A percentile compares a stretch with the other conserved stretches of the same genome.
Evolutionary conservation across 2,888 invertebrate species (phyloP).

Genomic region (Volucella zonaria): DNA sequence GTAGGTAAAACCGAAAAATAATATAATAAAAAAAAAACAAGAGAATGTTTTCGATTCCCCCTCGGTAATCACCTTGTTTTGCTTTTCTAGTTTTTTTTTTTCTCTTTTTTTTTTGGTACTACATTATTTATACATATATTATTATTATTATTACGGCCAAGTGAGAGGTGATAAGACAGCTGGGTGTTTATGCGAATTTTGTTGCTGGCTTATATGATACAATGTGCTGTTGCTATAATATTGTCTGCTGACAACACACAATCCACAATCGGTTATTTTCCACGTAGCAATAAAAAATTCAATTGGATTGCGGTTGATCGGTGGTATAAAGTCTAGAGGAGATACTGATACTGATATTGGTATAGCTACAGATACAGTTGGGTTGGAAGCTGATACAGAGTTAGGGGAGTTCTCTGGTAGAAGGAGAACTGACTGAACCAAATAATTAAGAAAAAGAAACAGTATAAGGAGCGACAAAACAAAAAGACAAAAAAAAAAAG

Average conservation of each 20-base stretch:
- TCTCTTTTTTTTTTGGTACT: conserved; percentile 11
- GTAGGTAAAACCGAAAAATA: neutral
- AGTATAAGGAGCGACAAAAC: conserved; percentile 12
- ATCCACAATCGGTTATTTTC: conserved; percentile 47
- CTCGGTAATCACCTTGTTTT: conserved; percentile 57
- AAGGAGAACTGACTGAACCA: neutral
- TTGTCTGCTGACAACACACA: conserved; percentile 18
- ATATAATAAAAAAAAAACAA: conserved; percentile 9
- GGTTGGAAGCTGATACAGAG: too few relatives aligned
- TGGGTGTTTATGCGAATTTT: conserved; percentile 30
- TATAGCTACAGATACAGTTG: too few relatives aligned
- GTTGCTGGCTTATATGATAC: conserved; percentile 24
- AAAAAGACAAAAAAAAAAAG: conserved; percentile 19
- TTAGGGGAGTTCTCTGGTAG: neutral
- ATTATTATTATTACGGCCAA: conserved; percentile 48
- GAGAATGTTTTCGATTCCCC: conserved; percentile 48
- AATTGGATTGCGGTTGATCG: conserved; percentile 55
- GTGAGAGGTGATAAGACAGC: conserved; percentile 52
- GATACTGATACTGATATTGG: too few relatives aligned
- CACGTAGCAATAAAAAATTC: conserved; percentile 53
- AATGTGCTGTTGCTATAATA: conserved; percentile 4
- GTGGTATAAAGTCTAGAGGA: neutral
- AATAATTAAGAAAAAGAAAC: neutral
- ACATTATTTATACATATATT: conserved; percentile 52
- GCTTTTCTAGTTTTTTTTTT: conserved; percentile 6